Percentiles rank a stretch among this genome's conserved stretches.
phyloP scores from a whole-genome alignment of 2,888 invertebrate genomes.

The Cybosia mesomella region DNA sequence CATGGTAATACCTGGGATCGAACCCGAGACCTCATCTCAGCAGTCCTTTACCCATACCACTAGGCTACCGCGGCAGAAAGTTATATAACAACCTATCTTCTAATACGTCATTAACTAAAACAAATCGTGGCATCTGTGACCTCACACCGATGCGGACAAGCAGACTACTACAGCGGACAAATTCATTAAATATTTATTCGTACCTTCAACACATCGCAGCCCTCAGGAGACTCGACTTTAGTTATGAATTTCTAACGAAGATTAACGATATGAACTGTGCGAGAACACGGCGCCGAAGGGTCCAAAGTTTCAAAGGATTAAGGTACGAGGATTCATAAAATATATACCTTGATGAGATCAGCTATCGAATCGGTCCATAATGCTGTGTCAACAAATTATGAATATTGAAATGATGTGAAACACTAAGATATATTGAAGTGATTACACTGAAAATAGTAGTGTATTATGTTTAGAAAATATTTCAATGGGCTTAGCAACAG shows the following conservation, averaged over 20 bases:
- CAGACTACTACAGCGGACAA: conserved; percentile 32
- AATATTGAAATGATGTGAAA: neutral
- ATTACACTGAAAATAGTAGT: neutral
- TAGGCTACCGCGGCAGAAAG: neutral
- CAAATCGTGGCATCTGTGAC: neutral
- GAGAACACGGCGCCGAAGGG: conserved; percentile 34
- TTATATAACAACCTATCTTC: neutral
- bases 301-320: conserved; percentile 32
- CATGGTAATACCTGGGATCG: too few species aligned
- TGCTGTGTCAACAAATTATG: neutral
- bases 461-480: too few species aligned
- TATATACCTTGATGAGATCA: conserved; percentile 31
- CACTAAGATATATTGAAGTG: too few species aligned
- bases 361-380: neutral
- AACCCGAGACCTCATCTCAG: too few species aligned
- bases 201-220: conserved; percentile 42
- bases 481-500: too few species aligned
- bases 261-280: conserved; percentile 60
- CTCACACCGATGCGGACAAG: conserved; percentile 26
- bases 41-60: too few species aligned
- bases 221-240: conserved; percentile 52
- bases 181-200: conserved; percentile 46
- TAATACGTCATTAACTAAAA: neutral
- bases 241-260: conserved; percentile 65
- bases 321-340: conserved; percentile 31